Evolutionary conservation across 1,140 invertebrate genomes (phyloP).

Genomic region (Brachionus calyciflorus): DNA sequence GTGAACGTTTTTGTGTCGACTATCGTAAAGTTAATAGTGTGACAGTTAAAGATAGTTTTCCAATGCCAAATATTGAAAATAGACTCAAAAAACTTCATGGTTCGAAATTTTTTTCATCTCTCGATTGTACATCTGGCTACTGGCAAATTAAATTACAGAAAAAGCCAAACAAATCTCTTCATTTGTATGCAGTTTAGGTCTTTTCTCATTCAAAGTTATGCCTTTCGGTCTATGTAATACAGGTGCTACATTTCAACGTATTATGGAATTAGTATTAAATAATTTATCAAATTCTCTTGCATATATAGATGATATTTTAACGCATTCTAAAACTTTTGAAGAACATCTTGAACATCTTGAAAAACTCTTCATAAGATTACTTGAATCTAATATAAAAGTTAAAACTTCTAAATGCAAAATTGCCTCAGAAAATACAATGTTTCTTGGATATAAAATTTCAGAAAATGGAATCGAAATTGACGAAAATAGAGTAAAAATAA

Average conservation of each 20-base stretch:
- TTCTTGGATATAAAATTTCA: background rate
- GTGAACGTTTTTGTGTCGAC: constrained; percentile 27
- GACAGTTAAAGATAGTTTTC: constrained; percentile 28
- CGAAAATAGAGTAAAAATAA: background rate
- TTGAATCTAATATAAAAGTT: constrained; percentile 2
- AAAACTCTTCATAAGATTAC: constrained; percentile 55
- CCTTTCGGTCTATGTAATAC: constrained; percentile 60
- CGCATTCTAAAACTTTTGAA: constrained; percentile 55
- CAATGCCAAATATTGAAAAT: constrained; percentile 37
- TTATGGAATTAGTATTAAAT: constrained; percentile 59
- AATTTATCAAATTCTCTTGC: constrained; percentile 47
- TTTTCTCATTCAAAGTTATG: constrained; percentile 49
- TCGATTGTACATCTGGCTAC: constrained; percentile 57
- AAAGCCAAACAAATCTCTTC: constrained; percentile 51
- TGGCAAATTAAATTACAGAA: constrained; percentile 53
- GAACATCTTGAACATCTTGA: constrained; percentile 57
- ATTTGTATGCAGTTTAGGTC: background rate
- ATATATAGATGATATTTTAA: constrained; percentile 64
- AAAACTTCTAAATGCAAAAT: background rate
- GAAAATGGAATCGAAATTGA: background rate
- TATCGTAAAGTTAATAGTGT: constrained; percentile 18
- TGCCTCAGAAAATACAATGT: background rate
- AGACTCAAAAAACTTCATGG: background rate
- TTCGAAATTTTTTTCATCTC: constrained; percentile 50
- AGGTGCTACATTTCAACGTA: constrained; percentile 60